Conservation (phyloP, 2,113 vertebrate species). For the Synchiropus splendidus region DNA sequence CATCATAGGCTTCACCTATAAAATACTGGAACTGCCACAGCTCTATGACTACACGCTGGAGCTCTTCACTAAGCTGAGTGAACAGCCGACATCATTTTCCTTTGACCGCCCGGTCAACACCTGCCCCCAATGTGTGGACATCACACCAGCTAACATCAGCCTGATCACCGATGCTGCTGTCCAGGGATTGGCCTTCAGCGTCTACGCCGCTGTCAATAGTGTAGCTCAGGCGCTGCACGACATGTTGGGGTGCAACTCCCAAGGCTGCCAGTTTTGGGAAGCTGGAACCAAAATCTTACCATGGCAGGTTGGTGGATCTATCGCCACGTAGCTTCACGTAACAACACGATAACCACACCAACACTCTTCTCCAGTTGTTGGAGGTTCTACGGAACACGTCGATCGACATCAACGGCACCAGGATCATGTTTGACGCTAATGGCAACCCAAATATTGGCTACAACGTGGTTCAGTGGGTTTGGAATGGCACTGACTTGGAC, state of each 20-base stretch:
- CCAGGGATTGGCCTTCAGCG: constrained; percentile 48
- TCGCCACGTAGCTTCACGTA: no score
- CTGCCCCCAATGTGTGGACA: constrained; percentile 57
- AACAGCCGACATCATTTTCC: constrained; percentile 17
- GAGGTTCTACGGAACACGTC: constrained; percentile 54
- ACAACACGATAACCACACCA: background rate
- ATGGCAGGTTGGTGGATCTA: constrained; percentile 67
- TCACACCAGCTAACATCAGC: constrained; percentile 44
- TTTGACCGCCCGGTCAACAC: background rate
- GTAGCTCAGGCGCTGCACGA: constrained; percentile 77
- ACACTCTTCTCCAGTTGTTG: constrained; percentile 39
- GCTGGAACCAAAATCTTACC: constrained; percentile 48
- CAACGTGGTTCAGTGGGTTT: constrained; percentile 71
- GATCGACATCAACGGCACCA: constrained; percentile 39
- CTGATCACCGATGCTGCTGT: constrained; percentile 11
- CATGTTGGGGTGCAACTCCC: constrained; percentile 57
- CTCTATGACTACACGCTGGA: constrained; percentile 42
- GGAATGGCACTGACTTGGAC: constrained; percentile 16
- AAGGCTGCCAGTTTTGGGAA: constrained; percentile 2
- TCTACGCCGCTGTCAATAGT: constrained; percentile 69
- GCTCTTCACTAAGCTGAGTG: constrained; percentile 49
- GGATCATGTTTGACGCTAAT: constrained; percentile 59
- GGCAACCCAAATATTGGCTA: constrained; percentile 71
- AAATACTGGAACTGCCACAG: constrained; percentile 14
- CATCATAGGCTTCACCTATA: constrained; percentile 63